Conservation (phyloP, 2,888 invertebrate species). For the Vesta saturnalis region DNA sequence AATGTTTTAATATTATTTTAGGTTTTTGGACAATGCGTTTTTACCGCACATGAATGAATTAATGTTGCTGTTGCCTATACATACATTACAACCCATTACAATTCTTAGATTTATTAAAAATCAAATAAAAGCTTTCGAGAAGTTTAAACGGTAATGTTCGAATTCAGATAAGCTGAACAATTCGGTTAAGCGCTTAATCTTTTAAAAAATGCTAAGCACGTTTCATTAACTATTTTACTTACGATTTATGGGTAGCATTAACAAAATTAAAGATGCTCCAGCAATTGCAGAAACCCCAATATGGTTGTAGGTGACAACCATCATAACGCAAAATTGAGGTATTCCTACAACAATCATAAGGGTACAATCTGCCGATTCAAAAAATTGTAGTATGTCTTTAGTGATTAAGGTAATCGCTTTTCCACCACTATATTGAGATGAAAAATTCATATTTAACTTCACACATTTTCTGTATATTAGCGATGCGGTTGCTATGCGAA, state of each 20-base stretch:
- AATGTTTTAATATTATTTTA: too few species aligned
- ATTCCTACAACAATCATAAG: conserved; percentile 83
- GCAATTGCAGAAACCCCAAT: conserved; percentile 66
- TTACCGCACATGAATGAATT: too few species aligned
- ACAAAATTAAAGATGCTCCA: conserved; percentile 63
- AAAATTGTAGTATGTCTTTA: conserved; percentile 87
- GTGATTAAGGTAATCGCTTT: conserved; percentile 66
- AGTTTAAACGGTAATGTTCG: too few species aligned
- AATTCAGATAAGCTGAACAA: too few species aligned
- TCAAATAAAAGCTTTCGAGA: too few species aligned
- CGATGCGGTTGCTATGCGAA: conserved; percentile 76
- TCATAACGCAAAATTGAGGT: conserved; percentile 76
- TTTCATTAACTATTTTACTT: too few species aligned
- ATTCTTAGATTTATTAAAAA: too few species aligned
- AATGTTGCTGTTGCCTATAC: too few species aligned
- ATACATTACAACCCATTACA: too few species aligned
- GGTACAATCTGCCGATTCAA: conserved; percentile 78
- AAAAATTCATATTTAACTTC: conserved; percentile 79
- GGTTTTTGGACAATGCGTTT: too few species aligned
- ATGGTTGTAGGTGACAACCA: conserved; percentile 71
- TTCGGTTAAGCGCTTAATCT: too few species aligned
- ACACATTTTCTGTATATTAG: conserved; percentile 77
- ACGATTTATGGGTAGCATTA: conserved; percentile 57
- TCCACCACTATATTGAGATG: conserved; percentile 82
- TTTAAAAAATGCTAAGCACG: too few species aligned